phyloP scores from a whole-genome alignment of 2,888 invertebrate genomes.

The Tetragonisca angustula region DNA sequence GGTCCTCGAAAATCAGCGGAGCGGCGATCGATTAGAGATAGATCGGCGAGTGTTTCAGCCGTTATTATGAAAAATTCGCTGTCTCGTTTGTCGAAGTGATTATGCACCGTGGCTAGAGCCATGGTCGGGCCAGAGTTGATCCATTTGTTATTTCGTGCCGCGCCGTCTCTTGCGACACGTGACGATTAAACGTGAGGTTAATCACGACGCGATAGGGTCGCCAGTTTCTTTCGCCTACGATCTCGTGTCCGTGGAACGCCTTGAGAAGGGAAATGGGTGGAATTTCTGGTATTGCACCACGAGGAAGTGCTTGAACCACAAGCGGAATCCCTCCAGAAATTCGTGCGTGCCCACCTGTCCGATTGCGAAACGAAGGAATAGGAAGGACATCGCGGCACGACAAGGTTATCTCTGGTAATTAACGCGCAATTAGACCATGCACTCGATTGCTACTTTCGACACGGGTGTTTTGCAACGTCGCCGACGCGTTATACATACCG shows the following conservation, averaged over 20 bases:
- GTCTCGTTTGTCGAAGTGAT: slow-evolving; percentile 32
- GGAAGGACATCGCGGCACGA: slow-evolving; percentile 48
- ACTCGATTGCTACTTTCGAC: slow-evolving; percentile 49
- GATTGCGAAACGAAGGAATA: slow-evolving; percentile 51
- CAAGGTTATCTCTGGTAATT: slow-evolving; percentile 60
- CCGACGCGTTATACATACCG: slow-evolving; percentile 13
- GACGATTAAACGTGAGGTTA: slow-evolving; percentile 25
- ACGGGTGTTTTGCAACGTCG: slow-evolving; percentile 56
- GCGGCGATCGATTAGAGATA: slow-evolving; percentile 6
- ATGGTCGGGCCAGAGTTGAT: slow-evolving; percentile 1
- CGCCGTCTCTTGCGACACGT: slow-evolving; percentile 43
- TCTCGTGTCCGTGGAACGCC: slow-evolving; percentile 9
- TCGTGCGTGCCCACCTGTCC: slow-evolving; percentile 3
- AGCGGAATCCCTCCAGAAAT: slow-evolving; percentile 18
- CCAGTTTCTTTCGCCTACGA: slow-evolving; percentile 7
- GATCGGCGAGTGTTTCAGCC: slow-evolving; percentile 16
- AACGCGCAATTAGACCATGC: slow-evolving; percentile 63
- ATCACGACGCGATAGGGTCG: slow-evolving; percentile 31
- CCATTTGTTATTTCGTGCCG: slow-evolving; percentile 45
- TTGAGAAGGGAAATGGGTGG: background rate
- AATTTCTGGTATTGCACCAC: background rate
- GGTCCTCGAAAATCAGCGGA: background rate
- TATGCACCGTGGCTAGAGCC: slow-evolving; percentile 1
- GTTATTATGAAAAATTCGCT: slow-evolving; percentile 47
- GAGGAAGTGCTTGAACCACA: slow-evolving; percentile 1